phyloP scores from a whole-genome alignment of 1,140 invertebrate genomes.

The Pogonomyrmex californicus region DNA sequence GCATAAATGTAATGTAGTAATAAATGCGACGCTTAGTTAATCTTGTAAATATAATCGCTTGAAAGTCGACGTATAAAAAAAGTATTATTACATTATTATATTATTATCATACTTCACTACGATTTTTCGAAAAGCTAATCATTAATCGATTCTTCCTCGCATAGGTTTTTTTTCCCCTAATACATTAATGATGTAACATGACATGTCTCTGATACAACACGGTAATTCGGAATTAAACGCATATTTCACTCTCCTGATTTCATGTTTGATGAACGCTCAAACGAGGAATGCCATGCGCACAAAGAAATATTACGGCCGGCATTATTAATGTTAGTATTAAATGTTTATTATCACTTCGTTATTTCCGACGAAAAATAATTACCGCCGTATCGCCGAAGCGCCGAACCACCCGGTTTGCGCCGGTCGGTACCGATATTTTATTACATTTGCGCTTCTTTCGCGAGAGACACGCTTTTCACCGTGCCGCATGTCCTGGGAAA shows the following conservation, averaged over 20 bases:
- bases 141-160: background rate
- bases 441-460: slow-evolving; percentile 52
- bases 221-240: slow-evolving; percentile 58
- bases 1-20: background rate
- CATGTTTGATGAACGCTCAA: slow-evolving; percentile 34
- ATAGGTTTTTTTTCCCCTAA: slow-evolving; percentile 21
- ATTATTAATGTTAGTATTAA: slow-evolving; percentile 61
- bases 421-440: slow-evolving; percentile 32
- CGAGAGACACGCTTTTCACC: slow-evolving; percentile 30
- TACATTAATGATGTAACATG: slow-evolving; percentile 27
- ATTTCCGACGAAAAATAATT: slow-evolving; percentile 62
- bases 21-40: slow-evolving; percentile 37
- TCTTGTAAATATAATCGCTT: slow-evolving; percentile 37
- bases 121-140: background rate
- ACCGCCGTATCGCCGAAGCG: background rate
- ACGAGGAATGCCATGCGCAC: slow-evolving; percentile 37
- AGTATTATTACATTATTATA: background rate
- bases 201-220: slow-evolving; percentile 16
- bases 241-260: slow-evolving; percentile 56
- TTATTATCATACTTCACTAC: background rate
- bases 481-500: slow-evolving; percentile 25
- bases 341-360: slow-evolving; percentile 64
- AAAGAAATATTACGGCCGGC: slow-evolving; percentile 50
- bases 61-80: background rate
- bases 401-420: slow-evolving; percentile 11